Evolutionary conservation across 1,140 invertebrate genomes (phyloP), one percentile per base, ranked within the genome.

Genomic region (Orchesella cincta): DNA sequence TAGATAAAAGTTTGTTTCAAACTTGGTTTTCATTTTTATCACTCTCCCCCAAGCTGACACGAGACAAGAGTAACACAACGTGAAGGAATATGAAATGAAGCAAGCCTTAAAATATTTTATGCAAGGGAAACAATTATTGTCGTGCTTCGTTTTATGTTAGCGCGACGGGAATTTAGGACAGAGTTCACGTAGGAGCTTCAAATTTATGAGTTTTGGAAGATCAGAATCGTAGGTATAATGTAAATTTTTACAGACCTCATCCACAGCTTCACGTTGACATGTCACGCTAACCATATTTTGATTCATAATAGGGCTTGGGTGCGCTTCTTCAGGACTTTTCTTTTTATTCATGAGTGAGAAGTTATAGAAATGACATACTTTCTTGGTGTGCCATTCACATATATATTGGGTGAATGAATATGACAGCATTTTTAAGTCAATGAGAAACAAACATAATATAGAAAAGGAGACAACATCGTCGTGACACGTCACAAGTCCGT

Each of bases 251-350:
- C 26, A 5, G 8, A n/a, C 8, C 54, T 57, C 26, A n/a, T n/a
- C n/a, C n/a, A n/a, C n/a, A n/a, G n/a, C n/a, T 57, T 57, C 54
- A 57, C 26, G 5, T 12, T 57, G 54, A 57, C 54, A 57, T 57
- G 54, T 57, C 54, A 57, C 54, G 54, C 54, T 57, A 57, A 57
- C 14, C 26, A 26, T 57, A 46, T 57, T 57, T 8, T 46, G 39
- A 46, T 46, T 46, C 39, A 46, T 46, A 18, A 46, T 18, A 8
- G 5, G 39, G 5, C 39, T 46, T 46, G 39, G 39, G 39, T 46
- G 39, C 39, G 39, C 39, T 5, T 46, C 39, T 57, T 57, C 23
- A 23, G 14, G 52, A 57, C 23, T 57, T 57, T 23, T n/a, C 52
- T 18, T 57, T 57, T 57, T 12, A 23, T n/a, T 26, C 8, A 57